Evolutionary conservation across 2,113 vertebrate species (phyloP), one percentile per base, ranked within the genome.

Genomic region (Perognathus longimembris): DNA sequence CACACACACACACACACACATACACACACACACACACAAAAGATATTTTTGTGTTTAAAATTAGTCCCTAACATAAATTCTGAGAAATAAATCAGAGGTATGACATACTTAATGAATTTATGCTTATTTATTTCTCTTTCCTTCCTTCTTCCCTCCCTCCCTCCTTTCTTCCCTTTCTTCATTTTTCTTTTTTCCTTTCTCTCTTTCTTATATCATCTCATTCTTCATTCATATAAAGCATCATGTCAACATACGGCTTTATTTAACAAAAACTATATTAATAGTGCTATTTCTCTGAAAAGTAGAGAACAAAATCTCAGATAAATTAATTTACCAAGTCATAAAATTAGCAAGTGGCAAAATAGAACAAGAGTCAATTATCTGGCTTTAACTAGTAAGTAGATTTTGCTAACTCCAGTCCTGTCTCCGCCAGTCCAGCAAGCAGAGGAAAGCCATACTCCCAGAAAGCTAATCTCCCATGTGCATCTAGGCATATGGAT

Each of bases 191-290:
- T 54, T 54, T 54, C 50, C 50, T 45, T 45, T 45, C 50, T 54
- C 50, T 54, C 50, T 18, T 54, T 54, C 3, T 15, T 15, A 54
- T 54, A 54, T 54, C 4, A 54, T 54, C 17, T 54, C 59, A 50
- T 90, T 77, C 17, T 61, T 80, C 42, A 87, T 81, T 71, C 54
- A 40, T 22, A 17, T 70, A 83, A 77, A 63, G 70, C n/a, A 88
- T 54, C 64, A 18, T 63, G 45, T 87, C 28, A 40, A 66, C 83
- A 34, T 10, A 21, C 38, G 75, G n/a, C 75, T 42, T 54, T 54
- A 54, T 82, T 64, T 81, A 75, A 38, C 36, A 42, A 66, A 66
- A n/a, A 7, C 67, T 78, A 36, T 6, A 80, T 4, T 42, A 64
- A 71, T 11, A 40, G 32, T 34, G 36, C 3, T 70, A 30, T 76